Percentiles rank a stretch among this genome's conserved stretches.
Conservation (phyloP, 2,888 invertebrate species). For the Campopleginae sp. region DNA sequence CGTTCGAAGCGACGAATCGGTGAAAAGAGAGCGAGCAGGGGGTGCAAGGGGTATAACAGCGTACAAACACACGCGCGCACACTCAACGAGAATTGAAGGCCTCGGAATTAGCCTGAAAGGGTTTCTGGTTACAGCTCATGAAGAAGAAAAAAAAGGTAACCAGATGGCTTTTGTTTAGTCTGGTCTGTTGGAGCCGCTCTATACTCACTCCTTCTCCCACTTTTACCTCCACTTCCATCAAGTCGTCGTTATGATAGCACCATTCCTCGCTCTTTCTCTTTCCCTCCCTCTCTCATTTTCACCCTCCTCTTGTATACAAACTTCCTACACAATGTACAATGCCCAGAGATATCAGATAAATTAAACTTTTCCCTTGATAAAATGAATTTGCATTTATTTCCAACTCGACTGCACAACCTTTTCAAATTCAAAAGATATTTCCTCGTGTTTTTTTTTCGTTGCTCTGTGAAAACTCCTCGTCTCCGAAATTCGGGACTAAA, state of each 20-base stretch:
- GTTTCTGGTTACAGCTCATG: constrained; percentile 69
- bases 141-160: constrained; percentile 67
- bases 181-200: constrained; percentile 67
- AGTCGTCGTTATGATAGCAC: constrained; percentile 58
- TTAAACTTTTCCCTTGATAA: background rate
- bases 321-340: constrained; percentile 1
- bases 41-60: constrained; percentile 55
- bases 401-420: background rate
- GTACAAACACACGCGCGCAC: constrained; percentile 60
- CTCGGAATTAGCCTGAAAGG: constrained; percentile 70
- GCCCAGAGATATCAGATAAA: constrained; percentile 28
- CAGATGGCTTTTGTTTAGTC: constrained; percentile 80
- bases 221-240: constrained; percentile 57
- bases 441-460: background rate
- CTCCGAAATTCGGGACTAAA: background rate
- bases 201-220: constrained; percentile 60
- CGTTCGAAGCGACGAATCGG: constrained; percentile 63
- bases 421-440: background rate
- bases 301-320: background rate
- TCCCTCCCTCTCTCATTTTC: constrained; percentile 28
- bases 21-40: constrained; percentile 43
- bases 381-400: background rate
- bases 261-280: constrained; percentile 4
- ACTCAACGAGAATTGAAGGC: constrained; percentile 63
- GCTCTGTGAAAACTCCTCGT: background rate